Conservation (phyloP, 2,888 invertebrate genomes). For the Entomobrya multifasciata region DNA sequence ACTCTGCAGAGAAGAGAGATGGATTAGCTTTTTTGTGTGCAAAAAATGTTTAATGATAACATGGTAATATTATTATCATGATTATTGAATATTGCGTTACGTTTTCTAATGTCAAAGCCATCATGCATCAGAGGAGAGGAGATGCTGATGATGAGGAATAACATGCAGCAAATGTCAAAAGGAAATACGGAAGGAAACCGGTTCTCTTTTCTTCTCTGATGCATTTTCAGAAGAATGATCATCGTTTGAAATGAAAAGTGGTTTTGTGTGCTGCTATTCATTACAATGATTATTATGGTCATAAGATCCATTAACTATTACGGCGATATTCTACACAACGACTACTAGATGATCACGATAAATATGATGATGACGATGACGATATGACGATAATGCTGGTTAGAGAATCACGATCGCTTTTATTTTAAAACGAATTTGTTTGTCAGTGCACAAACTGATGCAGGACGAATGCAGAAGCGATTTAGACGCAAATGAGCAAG, state of each 20-base stretch:
- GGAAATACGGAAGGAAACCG: conserved; percentile 60
- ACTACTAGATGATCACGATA: neutral
- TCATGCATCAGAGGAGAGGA: conserved; percentile 1
- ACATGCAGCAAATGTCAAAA: neutral
- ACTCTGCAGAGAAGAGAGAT: conserved; percentile 12
- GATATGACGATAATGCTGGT: neutral
- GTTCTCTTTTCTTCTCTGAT: conserved; percentile 4
- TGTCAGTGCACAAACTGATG: conserved; percentile 59
- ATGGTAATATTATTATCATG: conserved; percentile 3
- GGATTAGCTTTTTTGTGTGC: conserved; percentile 7
- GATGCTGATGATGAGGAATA: neutral
- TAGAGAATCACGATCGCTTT: neutral
- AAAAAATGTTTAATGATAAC: conserved; percentile 3
- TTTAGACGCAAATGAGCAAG: conserved; percentile 23
- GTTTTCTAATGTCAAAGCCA: conserved; percentile 64
- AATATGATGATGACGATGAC: conserved; percentile 23
- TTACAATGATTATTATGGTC: conserved; percentile 32
- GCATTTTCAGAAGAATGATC: neutral
- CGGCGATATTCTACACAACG: neutral
- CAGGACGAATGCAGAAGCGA: conserved; percentile 49
- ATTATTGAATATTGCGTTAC: conserved; percentile 6
- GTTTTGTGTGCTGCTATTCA: conserved; percentile 54
- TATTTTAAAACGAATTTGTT: conserved; percentile 16
- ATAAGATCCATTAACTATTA: conserved; percentile 38
- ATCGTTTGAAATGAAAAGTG: conserved; percentile 66